Base-by-base conservation (phyloP, 1,140 invertebrate genomes). In the Akabosia matsudoensis region DNA sequence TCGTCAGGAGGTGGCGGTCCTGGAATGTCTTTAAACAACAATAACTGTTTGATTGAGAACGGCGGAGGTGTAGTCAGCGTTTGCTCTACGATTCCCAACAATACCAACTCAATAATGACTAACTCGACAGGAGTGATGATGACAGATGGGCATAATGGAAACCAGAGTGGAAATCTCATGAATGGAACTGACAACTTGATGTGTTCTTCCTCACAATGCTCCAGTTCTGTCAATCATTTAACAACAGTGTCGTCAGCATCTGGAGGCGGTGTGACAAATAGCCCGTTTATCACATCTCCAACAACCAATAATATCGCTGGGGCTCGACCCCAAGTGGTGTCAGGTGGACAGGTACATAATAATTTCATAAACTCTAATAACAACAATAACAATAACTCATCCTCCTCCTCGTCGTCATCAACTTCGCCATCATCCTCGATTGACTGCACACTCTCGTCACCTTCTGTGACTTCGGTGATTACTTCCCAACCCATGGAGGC, bases 401-500 rank as follows among this genome's bases (percentile, higher is more conserved):
- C 24, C 33, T 7, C 34, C 16, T n/a, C 70, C 4, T 13, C 37
- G 13, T 72, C 70, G 10, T 37, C 33, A 13, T 34, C 70, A n/a
- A 34, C 33, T 37, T 72, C 70, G 3, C 24, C 70, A 72, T 10
- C 56, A 10, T 70, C 28, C 4, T 26, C 14, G 4, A 26, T 37
- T 22, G 70, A 34, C 33, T n/a, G n/a, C n/a, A n/a, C n/a, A n/a
- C n/a, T n/a, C n/a, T 30, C 61, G 10, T 56, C 45, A 24, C 24
- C 73, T 67, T 67, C 22, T 61, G 24, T 51, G 18, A 56, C 7
- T 34, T n/a, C n/a, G n/a, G 51, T 52, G 34, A 26, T 51, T 14
- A 45, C 73, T 14, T 73, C 71, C 18, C 76, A 74, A 37, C 78
- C 78, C 28, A 79, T 79, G 78, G 78, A 79, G 37, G 78, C 75